Conservation (phyloP, 1,140 invertebrate genomes). For the Scaptomyza pallida region DNA sequence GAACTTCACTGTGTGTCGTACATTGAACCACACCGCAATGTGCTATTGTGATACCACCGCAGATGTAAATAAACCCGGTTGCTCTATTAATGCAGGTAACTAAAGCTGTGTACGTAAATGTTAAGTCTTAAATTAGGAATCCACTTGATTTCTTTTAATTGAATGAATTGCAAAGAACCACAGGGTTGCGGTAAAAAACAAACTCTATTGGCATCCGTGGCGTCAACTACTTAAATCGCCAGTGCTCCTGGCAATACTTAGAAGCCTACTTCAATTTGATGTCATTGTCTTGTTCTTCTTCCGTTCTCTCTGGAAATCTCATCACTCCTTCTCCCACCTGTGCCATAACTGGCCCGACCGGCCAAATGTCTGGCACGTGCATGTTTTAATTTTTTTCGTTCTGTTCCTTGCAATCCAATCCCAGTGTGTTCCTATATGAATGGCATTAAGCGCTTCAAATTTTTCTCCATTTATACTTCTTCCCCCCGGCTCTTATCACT, state of each 20-base stretch:
- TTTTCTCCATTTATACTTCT: constrained; percentile 46
- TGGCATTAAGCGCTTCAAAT: constrained; percentile 29
- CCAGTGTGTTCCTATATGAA: constrained; percentile 43
- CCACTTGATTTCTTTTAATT: constrained; percentile 49
- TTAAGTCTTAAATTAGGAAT: constrained; percentile 58
- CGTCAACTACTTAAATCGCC: constrained; percentile 71
- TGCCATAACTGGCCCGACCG: constrained; percentile 38
- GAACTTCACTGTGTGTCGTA: constrained; percentile 82
- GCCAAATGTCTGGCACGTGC: constrained; percentile 57
- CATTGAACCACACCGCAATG: constrained; percentile 84
- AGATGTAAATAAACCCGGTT: constrained; percentile 83
- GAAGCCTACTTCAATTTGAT: constrained; percentile 68
- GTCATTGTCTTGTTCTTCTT: constrained; percentile 50
- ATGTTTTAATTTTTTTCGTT: constrained; percentile 50
- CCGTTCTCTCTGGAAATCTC: constrained; percentile 49
- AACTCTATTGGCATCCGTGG: constrained; percentile 56
- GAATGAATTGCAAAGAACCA: constrained; percentile 77
- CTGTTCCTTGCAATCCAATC: constrained; percentile 48
- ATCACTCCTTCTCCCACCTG: constrained; percentile 45
- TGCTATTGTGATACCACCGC: constrained; percentile 85
- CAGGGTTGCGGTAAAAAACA: constrained; percentile 66
- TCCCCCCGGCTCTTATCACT: constrained; percentile 39
- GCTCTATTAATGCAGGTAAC: constrained; percentile 87
- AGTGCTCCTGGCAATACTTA: constrained; percentile 72
- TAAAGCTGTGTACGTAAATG: constrained; percentile 68